Evolutionary conservation across 2,113 vertebrate species (phyloP).

Genomic region (Lipophrys pholis): DNA sequence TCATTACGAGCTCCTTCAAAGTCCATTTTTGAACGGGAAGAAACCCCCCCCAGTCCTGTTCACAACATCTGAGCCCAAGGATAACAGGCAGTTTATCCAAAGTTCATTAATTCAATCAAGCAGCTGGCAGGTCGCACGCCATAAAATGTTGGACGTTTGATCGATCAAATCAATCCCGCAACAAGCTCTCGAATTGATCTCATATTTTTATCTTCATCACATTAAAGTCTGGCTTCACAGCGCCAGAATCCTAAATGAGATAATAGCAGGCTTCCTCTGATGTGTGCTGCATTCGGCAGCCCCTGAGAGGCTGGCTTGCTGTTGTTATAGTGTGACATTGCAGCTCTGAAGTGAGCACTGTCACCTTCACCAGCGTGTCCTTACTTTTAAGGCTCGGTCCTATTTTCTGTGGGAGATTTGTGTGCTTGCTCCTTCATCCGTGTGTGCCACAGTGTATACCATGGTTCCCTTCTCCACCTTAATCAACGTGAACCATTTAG

Average conservation of each 20-base stretch:
- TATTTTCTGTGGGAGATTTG: slow-evolving; percentile 1
- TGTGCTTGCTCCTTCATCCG: neutral
- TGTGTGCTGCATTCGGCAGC: slow-evolving; percentile 8
- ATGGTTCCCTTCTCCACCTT: neutral
- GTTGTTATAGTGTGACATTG: neutral
- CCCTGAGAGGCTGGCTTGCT: neutral
- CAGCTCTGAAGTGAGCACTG: neutral
- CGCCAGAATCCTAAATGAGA: slow-evolving; percentile 53
- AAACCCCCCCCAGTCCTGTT: neutral
- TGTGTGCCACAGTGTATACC: neutral
- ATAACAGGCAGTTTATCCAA: slow-evolving; percentile 1
- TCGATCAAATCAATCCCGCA: slow-evolving; percentile 46
- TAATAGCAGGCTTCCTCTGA: slow-evolving; percentile 3
- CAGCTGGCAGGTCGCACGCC: slow-evolving; percentile 23
- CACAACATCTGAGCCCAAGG: slow-evolving; percentile 12
- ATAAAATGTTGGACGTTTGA: slow-evolving; percentile 20
- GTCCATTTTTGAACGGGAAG: neutral
- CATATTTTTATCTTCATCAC: slow-evolving; percentile 40
- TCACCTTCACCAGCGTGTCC: neutral
- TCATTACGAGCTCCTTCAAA: slow-evolving; percentile 3
- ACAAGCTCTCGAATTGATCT: slow-evolving; percentile 39
- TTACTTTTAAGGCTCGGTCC: neutral
- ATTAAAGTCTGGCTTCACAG: slow-evolving; percentile 29
- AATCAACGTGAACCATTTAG: no score
- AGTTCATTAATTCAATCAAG: slow-evolving; percentile 38